These are phyloP conservation scores for Pelecanus crispus DNA, from an alignment of 2,113 vertebrate genomes.

Conservation along the genomic window DNA sequence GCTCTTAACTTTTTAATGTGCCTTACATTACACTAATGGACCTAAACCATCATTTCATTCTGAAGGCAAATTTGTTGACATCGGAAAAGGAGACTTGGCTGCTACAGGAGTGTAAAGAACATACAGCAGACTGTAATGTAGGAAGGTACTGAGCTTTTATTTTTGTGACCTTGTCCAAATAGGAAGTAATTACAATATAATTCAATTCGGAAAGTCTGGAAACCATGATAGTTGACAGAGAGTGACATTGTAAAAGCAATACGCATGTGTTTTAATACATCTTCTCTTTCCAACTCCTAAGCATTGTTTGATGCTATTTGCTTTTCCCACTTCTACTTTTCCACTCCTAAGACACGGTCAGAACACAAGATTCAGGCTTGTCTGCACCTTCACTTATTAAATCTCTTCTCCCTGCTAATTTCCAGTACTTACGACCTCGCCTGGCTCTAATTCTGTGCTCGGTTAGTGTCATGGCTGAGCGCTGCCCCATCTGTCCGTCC, in stretches of 20 bases:
- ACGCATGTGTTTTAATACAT: neutral
- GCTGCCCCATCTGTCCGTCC: neutral
- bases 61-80: neutral
- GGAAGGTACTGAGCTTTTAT: neutral
- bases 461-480: neutral
- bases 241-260: neutral
- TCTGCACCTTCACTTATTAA: neutral
- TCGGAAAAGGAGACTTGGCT: neutral
- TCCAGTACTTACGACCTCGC: neutral
- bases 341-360: neutral
- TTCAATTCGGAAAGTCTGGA: constrained; percentile 5
- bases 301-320: neutral
- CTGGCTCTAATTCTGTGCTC: neutral
- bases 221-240: neutral
- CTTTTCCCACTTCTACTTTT: neutral
- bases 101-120: neutral
- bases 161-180: neutral
- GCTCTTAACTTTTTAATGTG: neutral
- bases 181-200: neutral
- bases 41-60: neutral
- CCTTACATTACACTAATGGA: neutral
- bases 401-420: neutral
- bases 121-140: neutral
- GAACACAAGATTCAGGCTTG: neutral
- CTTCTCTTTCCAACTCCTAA: neutral